phyloP scores from a whole-genome alignment of 1,140 invertebrate genomes.

The Yoshiicerus persimilis region DNA sequence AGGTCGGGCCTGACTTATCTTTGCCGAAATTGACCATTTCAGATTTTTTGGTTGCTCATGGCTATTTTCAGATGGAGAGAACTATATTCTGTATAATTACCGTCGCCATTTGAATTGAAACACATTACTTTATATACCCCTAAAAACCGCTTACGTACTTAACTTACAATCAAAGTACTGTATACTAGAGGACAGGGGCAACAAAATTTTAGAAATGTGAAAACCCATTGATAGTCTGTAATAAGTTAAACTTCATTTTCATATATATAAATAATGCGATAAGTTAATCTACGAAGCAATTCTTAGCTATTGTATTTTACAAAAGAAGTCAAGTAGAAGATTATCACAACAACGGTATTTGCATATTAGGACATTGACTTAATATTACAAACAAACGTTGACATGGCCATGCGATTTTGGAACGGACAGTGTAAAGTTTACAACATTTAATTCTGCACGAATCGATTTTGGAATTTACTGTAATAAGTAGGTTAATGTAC shows the following conservation, averaged over 20 bases:
- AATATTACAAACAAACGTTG: constrained; percentile 14
- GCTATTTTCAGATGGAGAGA: no score
- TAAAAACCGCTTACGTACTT: neutral
- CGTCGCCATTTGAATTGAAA: no score
- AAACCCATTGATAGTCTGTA: no score
- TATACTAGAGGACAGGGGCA: neutral
- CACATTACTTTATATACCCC: neutral
- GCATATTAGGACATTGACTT: neutral
- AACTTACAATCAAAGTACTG: neutral
- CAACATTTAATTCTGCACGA: neutral
- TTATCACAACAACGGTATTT: constrained; percentile 10
- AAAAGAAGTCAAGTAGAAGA: neutral
- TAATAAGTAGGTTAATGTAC: neutral
- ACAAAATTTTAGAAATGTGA: neutral
- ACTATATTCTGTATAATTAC: no score
- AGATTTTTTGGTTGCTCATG: no score
- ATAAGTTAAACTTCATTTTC: no score
- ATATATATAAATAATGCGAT: no score
- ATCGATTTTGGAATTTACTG: neutral
- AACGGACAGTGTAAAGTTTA: neutral
- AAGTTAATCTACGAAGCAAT: neutral
- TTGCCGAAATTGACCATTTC: no score
- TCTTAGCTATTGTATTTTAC: neutral
- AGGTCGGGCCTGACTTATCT: no score
- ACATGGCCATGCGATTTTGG: constrained; percentile 14